Evolutionary conservation across 2,797 vertebrate genomes (phyloP).

Genomic region (Sphaeramia orbicularis): DNA sequence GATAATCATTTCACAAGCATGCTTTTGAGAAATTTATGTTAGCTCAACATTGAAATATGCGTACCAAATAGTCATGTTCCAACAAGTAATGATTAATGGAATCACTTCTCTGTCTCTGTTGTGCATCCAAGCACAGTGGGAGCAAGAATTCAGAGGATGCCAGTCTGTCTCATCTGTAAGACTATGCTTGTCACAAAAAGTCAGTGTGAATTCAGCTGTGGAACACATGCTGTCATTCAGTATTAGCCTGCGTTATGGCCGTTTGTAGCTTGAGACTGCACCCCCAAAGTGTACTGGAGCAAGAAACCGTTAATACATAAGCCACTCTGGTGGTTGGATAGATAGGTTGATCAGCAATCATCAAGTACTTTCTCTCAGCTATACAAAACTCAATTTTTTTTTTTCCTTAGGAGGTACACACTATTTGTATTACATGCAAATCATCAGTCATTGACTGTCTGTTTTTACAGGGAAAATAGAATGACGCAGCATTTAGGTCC

Average conservation of each 20-base stretch:
- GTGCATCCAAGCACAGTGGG: not conserved
- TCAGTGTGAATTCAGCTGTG: conserved; percentile 6
- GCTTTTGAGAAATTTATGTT: not conserved
- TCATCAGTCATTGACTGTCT: not conserved
- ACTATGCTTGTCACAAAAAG: conserved; percentile 12
- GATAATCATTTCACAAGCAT: conserved; percentile 1
- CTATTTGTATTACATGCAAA: not conserved
- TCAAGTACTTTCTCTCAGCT: conserved; percentile 37
- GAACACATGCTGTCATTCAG: conserved; percentile 5
- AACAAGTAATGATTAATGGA: not conserved
- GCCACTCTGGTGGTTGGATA: not conserved
- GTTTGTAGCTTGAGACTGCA: conserved; percentile 8
- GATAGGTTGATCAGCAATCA: not conserved
- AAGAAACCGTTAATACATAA: conserved; percentile 3
- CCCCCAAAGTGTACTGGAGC: not conserved
- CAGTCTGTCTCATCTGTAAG: not conserved
- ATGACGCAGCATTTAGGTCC: not conserved
- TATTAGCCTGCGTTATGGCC: not conserved
- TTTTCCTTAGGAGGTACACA: not conserved
- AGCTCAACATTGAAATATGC: not conserved
- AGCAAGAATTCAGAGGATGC: not conserved
- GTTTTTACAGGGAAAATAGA: not conserved
- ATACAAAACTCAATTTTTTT: not conserved
- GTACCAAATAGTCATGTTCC: not conserved
- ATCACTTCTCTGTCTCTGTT: not conserved